phyloP scores from a whole-genome alignment of 1,140 invertebrate genomes.

The Drosophila grimshawi region DNA sequence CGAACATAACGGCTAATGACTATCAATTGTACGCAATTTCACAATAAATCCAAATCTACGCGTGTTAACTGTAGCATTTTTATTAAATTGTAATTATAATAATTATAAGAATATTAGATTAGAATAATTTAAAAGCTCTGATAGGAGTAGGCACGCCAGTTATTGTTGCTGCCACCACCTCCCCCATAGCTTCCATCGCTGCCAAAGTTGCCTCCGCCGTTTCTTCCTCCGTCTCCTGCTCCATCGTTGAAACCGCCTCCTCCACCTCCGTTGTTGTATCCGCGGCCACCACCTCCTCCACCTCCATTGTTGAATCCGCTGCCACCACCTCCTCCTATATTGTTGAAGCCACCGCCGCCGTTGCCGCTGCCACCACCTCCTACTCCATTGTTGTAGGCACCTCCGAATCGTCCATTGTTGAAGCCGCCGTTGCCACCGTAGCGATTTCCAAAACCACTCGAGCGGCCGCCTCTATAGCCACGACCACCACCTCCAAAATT shows the following conservation, averaged over 20 bases:
- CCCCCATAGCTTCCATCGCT: neutral
- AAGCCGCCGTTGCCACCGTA: neutral
- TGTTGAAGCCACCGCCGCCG: constrained; percentile 5
- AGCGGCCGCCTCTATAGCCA: neutral
- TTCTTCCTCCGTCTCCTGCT: constrained; percentile 1
- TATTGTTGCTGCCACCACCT: neutral
- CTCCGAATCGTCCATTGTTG: constrained; percentile 20
- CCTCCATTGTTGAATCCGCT: neutral
- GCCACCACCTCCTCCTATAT: constrained; percentile 6
- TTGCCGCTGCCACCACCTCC: constrained; percentile 12
- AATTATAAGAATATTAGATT: constrained; percentile 9
- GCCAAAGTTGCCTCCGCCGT: neutral
- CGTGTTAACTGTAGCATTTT: neutral
- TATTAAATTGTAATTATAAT: neutral
- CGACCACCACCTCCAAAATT: neutral
- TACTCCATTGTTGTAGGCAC: constrained; percentile 9
- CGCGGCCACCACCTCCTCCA: neutral
- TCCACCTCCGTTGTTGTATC: constrained; percentile 30
- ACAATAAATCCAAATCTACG: neutral
- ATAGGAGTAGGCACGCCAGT: neutral
- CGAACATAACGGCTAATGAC: neutral
- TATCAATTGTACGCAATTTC: neutral
- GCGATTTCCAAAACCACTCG: neutral
- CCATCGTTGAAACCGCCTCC: constrained; percentile 24
- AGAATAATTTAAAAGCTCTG: constrained; percentile 13